Base-by-base conservation (phyloP, 2,797 vertebrate species). In the Apogon hyalosoma region DNA sequence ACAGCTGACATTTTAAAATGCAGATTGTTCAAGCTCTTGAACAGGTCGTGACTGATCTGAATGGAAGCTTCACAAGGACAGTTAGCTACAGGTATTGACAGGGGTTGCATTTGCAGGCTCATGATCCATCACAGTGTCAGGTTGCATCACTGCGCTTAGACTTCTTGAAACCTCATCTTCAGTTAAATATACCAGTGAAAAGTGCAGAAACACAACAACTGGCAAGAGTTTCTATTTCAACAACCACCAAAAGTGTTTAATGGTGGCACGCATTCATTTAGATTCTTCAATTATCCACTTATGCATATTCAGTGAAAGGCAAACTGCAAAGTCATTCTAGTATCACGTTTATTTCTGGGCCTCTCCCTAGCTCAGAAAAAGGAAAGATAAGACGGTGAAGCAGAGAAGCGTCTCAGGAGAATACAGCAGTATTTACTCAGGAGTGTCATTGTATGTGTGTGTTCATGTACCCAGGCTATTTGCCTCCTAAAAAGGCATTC, bases 241-340 rank as follows among this genome's bases (percentile, higher is more conserved):
- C 49, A 19, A 61, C 49, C 50, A 0, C 2, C n/a, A 2, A 55
- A 79, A 75, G 47, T 54, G 52, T 69, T 61, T 70, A 43, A 80
- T 43, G 55, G 42, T 3, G 33, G 18, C 11, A 0, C 2, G 59
- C 43, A 10, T 63, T 51, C 64, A 48, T 77, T 64, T 38, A 43
- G 61, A 77, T 42, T 70, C 60, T 69, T 61, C 63, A 57, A 67
- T 82, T 74, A 79, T 75, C 63, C 52, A 54, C 74, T 77, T 60
- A 11, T 75, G 81, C 75, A 82, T 81, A 83, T 85, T 84, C 68
- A 77, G 71, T 66, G 47, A 77, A 80, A 86, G 78, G 68, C 68
- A 85, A 90, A 87, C 65, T 82, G 89, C 82, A 0, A 64, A 83
- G 89, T 91, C 86, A 88, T 72, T 63, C 63, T 60, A 63, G 63